Conservation (phyloP, 2,113 vertebrate genomes). For the Clarias batrachus region DNA sequence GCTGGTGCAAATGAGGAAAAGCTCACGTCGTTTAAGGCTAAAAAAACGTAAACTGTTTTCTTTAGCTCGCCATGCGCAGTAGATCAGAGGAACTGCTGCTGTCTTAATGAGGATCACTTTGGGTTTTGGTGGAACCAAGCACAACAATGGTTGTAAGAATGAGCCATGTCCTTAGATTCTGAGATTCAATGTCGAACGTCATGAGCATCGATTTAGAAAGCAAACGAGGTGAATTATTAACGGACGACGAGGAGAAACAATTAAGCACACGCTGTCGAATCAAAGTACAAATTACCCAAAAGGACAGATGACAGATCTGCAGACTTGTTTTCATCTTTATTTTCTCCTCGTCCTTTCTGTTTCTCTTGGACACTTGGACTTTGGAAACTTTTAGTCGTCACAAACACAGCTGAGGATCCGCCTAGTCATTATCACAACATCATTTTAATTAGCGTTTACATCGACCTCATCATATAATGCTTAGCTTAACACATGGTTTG, state of each 20-base stretch:
- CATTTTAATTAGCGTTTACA: neutral
- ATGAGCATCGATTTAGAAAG: neutral
- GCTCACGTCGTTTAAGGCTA: neutral
- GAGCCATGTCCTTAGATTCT: neutral
- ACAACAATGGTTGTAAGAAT: neutral
- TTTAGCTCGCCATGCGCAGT: neutral
- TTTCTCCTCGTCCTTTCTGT: neutral
- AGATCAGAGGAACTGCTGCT: neutral
- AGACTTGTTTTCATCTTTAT: neutral
- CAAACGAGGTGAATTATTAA: neutral
- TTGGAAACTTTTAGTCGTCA: neutral
- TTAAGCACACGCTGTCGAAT: neutral
- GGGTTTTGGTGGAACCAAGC: neutral
- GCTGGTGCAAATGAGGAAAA: neutral
- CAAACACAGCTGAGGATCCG: neutral
- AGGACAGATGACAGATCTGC: neutral
- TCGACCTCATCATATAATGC: neutral
- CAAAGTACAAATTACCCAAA: neutral
- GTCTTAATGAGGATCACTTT: neutral
- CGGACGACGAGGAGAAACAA: neutral
- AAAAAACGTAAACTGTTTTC: too few species aligned
- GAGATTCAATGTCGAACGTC: neutral
- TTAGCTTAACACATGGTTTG: neutral
- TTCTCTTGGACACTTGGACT: neutral
- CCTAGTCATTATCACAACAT: neutral